Evolutionary conservation across 64 coral and sea anemone genomes (phyloP).

Genomic region (Dendronephthya gigantea): DNA sequence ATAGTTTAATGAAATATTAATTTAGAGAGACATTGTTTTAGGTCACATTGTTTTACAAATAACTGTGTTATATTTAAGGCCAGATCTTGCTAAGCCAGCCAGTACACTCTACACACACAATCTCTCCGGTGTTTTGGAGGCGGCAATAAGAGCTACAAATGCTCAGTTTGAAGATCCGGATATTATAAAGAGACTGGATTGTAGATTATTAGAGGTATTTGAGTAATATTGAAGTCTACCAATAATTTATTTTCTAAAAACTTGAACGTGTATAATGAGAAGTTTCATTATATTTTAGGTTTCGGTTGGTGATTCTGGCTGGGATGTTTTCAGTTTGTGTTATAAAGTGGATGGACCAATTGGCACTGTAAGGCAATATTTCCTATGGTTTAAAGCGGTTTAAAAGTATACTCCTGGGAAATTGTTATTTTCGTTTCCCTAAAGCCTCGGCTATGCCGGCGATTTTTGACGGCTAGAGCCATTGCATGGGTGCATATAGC

Average conservation of each 20-base stretch:
- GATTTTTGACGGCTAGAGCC: no score
- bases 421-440: no score
- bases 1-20: no score
- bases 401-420: no score
- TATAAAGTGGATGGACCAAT: conserved; percentile 96
- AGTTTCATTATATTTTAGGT: conserved; percentile 50
- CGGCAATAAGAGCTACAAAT: conserved; percentile 89
- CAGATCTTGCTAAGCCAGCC: conserved; percentile 75
- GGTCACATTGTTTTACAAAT: background rate
- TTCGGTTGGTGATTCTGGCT: conserved; percentile 82
- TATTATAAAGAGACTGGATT: conserved; percentile 84
- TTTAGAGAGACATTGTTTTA: no score
- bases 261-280: no score
- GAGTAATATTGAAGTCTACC: background rate
- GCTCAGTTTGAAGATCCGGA: conserved; percentile 94
- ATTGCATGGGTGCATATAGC: no score
- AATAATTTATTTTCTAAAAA: no score
- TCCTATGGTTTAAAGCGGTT: no score
- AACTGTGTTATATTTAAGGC: conserved; percentile 12
- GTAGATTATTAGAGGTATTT: conserved; percentile 72
- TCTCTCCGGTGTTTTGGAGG: conserved; percentile 71
- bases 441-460: no score
- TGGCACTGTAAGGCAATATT: conserved; percentile 54
- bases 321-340: conserved; percentile 97
- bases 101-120: conserved; percentile 95